Evolutionary conservation across 30 jellyfish, hydroid and myxozoan species (phyloP), one percentile per base, ranked within the genome.

Genomic region (Rhopilema esculentum): DNA sequence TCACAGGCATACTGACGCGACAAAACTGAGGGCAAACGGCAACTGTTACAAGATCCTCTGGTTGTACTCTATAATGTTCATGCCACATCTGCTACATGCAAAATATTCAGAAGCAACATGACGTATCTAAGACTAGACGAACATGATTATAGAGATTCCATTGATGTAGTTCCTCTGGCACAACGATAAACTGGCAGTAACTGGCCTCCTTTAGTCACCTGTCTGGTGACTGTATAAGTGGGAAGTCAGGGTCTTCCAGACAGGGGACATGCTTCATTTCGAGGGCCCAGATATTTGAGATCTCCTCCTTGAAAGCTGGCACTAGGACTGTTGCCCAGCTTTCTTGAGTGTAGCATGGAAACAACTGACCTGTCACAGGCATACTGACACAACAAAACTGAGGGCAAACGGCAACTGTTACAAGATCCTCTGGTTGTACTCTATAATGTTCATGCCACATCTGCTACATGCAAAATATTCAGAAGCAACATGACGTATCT

Each of bases 371-470:
- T 33, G 64, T 86, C 95, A 62, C 90, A 77, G 7, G 86, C 96
- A 77, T 57, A 75, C 76, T 88, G 65, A 72, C 79, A 75, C 40
- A 91, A 77, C 87, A 88, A 74, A 31, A 80, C 65, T 8, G 66
- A 82, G 8, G 90, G 96, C 31, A 86, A 86, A 67, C 23, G 96
- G 96, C 72, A 88, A 62, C 96, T 88, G 96, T 18, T 48, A 87
- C 72, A 88, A 24, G 16, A 88, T 28, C 80, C 82, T 53, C 30
- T 76, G 68, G 79, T 33, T 76, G 40, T 75, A 65, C 22, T 75
- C 88, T 18, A 79, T 53, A n/a, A 48, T 40, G 18, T 86, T 77
- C 26, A 24, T 67, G 0, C 62, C 29, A 75, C 96, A 88, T 1
- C 23, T 40, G 16, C 79, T 83, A 86, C 79, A 88, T 4, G 19